Conservation (phyloP, 2,888 invertebrate species). For the Criorhina ranunculi region DNA sequence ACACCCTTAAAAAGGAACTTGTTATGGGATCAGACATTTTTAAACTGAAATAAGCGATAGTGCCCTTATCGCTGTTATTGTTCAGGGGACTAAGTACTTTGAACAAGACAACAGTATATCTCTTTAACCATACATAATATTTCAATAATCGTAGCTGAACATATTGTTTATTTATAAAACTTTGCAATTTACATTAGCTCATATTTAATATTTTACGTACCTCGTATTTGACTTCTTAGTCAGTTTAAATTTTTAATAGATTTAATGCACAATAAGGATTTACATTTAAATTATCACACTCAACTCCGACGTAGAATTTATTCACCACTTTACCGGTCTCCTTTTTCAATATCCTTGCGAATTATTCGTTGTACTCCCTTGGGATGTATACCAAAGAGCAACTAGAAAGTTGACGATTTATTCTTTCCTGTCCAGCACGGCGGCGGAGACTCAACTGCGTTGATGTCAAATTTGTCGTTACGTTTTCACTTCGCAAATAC, state of each 20-base stretch:
- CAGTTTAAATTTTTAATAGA: conserved; percentile 2
- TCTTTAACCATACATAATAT: conserved; percentile 37
- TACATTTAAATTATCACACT: conserved; percentile 30
- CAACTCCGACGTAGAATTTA: background rate
- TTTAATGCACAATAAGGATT: conserved; percentile 6
- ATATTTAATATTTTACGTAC: conserved; percentile 26
- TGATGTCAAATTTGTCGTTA: conserved; percentile 66
- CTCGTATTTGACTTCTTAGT: conserved; percentile 20
- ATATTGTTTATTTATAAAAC: conserved; percentile 4
- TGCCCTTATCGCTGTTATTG: conserved; percentile 30
- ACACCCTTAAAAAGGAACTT: background rate
- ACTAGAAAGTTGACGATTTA: background rate
- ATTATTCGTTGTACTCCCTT: background rate
- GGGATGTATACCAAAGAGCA: background rate
- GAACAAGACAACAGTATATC: conserved; percentile 16
- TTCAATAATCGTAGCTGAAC: background rate
- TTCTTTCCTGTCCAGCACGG: conserved; percentile 65
- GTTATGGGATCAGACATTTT: conserved; percentile 19
- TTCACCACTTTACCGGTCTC: background rate
- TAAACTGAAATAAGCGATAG: conserved; percentile 39
- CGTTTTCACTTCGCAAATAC: conserved; percentile 75
- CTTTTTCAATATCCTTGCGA: conserved; percentile 7
- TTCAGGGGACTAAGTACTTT: conserved; percentile 16
- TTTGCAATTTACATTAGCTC: background rate
- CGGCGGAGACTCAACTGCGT: conserved; percentile 71